Evolutionary conservation across 2,113 vertebrate genomes (phyloP).

Genomic region (Hucho hucho): DNA sequence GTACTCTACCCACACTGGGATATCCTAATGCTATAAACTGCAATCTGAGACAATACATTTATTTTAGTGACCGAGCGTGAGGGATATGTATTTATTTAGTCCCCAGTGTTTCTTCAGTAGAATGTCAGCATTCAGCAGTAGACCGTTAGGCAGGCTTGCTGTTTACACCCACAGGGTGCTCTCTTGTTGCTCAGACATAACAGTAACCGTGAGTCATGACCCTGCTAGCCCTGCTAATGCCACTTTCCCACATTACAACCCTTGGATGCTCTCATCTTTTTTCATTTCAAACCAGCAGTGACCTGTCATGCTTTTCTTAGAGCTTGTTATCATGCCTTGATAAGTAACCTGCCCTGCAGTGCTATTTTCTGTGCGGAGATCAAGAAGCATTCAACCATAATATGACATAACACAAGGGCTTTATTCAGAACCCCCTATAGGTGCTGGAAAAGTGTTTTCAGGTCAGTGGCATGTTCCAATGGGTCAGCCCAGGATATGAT

Average conservation of each 20-base stretch:
- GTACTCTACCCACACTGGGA: not conserved
- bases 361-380: no score
- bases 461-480: not conserved
- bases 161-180: no score
- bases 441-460: not conserved
- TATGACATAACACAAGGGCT: no score
- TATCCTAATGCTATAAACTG: slow-evolving; percentile 53
- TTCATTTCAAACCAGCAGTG: no score
- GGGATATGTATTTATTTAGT: slow-evolving; percentile 53
- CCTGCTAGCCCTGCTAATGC: slow-evolving; percentile 7
- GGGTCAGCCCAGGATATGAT: not conserved
- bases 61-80: slow-evolving; percentile 52
- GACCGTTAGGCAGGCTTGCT: no score
- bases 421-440: not conserved
- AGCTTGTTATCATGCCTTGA: no score
- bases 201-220: no score
- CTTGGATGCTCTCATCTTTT: no score
- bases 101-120: slow-evolving; percentile 18
- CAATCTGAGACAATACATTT: slow-evolving; percentile 54
- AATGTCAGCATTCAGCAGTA: not conserved
- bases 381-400: no score
- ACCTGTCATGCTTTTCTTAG: no score
- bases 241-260: not conserved
- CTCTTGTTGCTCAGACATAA: no score
- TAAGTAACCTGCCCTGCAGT: no score